Evolutionary conservation across 2,113 vertebrate genomes (phyloP).

Genomic region (Riparia riparia): DNA sequence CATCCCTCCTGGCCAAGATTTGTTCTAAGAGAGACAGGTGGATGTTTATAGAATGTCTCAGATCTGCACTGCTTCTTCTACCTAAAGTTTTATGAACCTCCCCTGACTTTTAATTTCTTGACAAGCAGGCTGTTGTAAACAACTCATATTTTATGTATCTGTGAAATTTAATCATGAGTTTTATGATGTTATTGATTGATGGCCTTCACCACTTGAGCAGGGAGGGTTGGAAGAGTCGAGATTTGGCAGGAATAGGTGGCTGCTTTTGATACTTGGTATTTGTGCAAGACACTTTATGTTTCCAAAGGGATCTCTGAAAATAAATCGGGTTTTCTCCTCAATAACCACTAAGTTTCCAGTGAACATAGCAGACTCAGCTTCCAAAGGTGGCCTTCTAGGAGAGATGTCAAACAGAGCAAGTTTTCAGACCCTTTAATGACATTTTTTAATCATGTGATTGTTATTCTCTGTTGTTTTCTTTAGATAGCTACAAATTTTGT

Average conservation of each 20-base stretch:
- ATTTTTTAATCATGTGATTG: neutral
- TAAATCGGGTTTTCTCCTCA: neutral
- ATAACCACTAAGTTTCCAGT: neutral
- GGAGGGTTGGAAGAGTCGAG: neutral
- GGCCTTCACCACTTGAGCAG: neutral
- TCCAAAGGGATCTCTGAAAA: neutral
- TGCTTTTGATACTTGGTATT: neutral
- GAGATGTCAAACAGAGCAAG: accelerated
- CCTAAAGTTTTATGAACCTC: neutral
- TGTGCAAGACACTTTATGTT: neutral
- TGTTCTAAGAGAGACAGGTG: neutral
- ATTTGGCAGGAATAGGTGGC: neutral
- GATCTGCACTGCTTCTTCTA: neutral
- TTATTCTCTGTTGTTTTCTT: neutral
- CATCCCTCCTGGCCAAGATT: neutral
- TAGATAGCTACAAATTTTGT: neutral
- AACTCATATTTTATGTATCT: constrained; percentile 1
- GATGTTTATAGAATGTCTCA: constrained; percentile 14
- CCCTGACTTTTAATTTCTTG: constrained; percentile 19
- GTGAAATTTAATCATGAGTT: neutral
- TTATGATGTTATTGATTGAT: neutral
- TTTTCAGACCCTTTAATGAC: neutral
- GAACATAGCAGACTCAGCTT: neutral
- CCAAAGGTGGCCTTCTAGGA: neutral
- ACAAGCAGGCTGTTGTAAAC: constrained; percentile 5